A percentile compares a stretch with the other conserved stretches of the same genome.
These are phyloP conservation scores for Trichosurus vulpecula DNA, from an alignment of 2,797 vertebrate species.

Conservation along the genomic window DNA sequence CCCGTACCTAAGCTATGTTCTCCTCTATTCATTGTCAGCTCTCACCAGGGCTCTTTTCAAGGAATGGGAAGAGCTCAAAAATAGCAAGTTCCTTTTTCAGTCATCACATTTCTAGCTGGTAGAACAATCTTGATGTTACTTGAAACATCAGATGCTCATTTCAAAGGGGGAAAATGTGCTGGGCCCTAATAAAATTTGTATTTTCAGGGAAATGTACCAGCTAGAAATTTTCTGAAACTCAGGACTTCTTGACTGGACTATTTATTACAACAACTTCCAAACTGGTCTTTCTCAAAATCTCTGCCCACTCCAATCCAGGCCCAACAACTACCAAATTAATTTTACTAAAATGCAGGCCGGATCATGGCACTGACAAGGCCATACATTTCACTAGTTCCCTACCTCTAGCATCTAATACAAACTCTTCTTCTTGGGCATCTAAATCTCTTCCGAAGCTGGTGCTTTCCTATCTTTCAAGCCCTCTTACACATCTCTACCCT, in stretches of 20 bases:
- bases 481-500: neutral
- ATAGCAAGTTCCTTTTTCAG: neutral
- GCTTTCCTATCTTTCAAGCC: neutral
- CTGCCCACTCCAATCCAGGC: neutral
- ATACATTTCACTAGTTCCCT: neutral
- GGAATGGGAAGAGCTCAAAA: constrained; percentile 11
- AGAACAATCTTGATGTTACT: neutral
- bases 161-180: neutral
- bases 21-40: neutral
- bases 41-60: constrained; percentile 9
- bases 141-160: neutral
- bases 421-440: neutral
- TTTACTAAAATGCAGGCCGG: neutral
- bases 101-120: neutral
- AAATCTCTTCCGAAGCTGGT: neutral
- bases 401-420: neutral
- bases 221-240: neutral
- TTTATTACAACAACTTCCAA: neutral
- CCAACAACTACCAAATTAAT: neutral
- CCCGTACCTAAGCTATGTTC: neutral
- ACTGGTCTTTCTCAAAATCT: neutral
- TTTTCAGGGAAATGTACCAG: neutral
- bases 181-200: neutral
- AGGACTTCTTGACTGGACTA: neutral
- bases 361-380: neutral